These are phyloP conservation scores for Petrolisthes cinctipes DNA, from an alignment of 2,888 invertebrate species.

Conservation along the genomic window DNA sequence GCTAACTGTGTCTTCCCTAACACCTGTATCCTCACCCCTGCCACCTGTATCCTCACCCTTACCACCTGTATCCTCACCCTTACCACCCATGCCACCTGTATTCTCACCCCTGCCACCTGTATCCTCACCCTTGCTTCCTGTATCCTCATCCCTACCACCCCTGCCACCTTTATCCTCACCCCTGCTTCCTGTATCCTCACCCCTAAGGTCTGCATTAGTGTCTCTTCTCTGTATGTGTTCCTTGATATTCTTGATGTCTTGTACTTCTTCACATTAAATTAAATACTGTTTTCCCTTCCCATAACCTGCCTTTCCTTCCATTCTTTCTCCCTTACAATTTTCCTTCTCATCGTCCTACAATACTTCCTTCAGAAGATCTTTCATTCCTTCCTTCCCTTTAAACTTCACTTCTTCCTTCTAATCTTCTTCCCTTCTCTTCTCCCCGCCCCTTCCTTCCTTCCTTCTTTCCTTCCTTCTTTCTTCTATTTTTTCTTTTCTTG, in stretches of 20 bases:
- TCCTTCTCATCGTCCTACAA: neutral
- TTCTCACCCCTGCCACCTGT: neutral
- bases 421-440: neutral
- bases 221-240: neutral
- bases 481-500: neutral
- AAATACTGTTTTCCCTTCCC: neutral
- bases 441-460: neutral
- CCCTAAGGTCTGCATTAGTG: neutral
- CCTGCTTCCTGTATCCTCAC: neutral
- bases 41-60: neutral
- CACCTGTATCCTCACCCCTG: too few relatives aligned
- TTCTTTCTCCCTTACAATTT: neutral
- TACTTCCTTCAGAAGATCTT: neutral
- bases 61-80: neutral
- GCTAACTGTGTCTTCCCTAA: too few relatives aligned
- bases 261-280: neutral
- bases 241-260: too few relatives aligned
- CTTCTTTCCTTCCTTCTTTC: conserved; percentile 10
- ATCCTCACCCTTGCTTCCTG: neutral
- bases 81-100: neutral
- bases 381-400: neutral
- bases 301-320: neutral
- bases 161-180: neutral
- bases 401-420: neutral
- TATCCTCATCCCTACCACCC: neutral